Evolutionary conservation across 2,888 invertebrate species (phyloP).

Genomic region (Dicyrtoma fusca): DNA sequence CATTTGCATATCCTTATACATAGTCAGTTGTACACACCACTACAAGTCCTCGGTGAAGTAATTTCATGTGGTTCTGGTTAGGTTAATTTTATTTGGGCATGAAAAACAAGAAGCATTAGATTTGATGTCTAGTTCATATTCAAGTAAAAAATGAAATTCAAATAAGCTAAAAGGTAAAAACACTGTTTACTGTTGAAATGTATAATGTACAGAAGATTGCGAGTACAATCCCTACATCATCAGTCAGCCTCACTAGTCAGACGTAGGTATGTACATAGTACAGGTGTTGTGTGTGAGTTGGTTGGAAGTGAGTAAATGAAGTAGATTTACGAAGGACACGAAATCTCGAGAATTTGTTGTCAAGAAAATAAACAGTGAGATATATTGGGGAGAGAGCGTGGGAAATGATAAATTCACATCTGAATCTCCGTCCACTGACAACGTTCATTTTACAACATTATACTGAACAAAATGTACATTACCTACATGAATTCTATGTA

Average conservation of each 20-base stretch:
- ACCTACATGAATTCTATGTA: no score
- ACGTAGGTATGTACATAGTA: no score
- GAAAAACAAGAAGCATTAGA: conserved; percentile 8
- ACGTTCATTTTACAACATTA: conserved; percentile 17
- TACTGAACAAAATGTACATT: no score
- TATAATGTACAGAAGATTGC: no score
- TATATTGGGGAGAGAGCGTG: conserved; percentile 49
- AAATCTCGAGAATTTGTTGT: conserved; percentile 25
- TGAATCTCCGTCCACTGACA: conserved; percentile 11
- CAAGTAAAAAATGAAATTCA: not conserved
- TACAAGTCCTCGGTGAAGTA: no score
- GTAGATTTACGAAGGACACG: conserved; percentile 30
- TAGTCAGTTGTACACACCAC: no score
- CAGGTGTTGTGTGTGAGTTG: no score
- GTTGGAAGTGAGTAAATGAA: not conserved
- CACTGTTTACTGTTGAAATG: no score
- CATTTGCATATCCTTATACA: no score
- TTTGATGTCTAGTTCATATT: conserved; percentile 17
- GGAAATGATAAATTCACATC: conserved; percentile 48
- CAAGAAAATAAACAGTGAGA: conserved; percentile 34
- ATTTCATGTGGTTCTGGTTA: conserved; percentile 10
- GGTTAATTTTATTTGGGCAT: conserved; percentile 5
- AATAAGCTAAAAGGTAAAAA: not conserved
- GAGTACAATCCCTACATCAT: no score
- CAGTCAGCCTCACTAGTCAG: no score